Base-by-base conservation (phyloP, 2,888 invertebrate species). In the Anthophora plumipes region DNA sequence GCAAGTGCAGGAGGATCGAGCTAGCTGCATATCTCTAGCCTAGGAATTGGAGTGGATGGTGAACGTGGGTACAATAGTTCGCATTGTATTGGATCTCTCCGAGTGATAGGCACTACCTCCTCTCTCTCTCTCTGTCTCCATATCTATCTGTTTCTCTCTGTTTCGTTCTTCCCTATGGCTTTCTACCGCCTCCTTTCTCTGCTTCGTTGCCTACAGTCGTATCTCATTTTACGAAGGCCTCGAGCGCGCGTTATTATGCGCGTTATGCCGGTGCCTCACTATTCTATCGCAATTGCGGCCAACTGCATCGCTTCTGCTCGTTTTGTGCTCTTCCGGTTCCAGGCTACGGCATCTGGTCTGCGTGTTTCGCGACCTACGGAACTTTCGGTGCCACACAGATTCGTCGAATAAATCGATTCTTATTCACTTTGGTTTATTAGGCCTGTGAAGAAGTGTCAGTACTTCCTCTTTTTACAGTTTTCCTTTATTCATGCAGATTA, bases 1-100 rank as follows among this genome's bases (percentile, higher is more conserved):
- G 73, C 71, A 84, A 84, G 84, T 77, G 75, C 80, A 84, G 71
- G 77, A 84, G 71, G 77, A 79, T 80, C 82, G 73, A 80, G 75
- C 69, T 69, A 75, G 81, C 87, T 85, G 87, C 86, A 87, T 85
- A 87, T 87, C 87, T 87, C 76, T 61, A 83, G 66, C 80, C 85
- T 80, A 86, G 88, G 88, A 87, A 87, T 87, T 87, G 87, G 87
- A 87, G 86, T 87, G 87, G 88, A 87, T 87, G 85, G 88, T 82
- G 86, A 88, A 87, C 88, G 85, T 84, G 77, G 83, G 83, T 86
- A 88, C 88, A 88, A 88, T 87, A 88, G 87, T 88, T 88, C 84
- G 86, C 88, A 87, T 87, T 88, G 88, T 88, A 87, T 87, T 86
- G 87, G 87, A 87, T 88, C 86, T 77, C 81, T 69, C 81, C 84